Evolutionary conservation across 2,888 invertebrate species (phyloP).

Genomic region (Coelopa pilipes): DNA sequence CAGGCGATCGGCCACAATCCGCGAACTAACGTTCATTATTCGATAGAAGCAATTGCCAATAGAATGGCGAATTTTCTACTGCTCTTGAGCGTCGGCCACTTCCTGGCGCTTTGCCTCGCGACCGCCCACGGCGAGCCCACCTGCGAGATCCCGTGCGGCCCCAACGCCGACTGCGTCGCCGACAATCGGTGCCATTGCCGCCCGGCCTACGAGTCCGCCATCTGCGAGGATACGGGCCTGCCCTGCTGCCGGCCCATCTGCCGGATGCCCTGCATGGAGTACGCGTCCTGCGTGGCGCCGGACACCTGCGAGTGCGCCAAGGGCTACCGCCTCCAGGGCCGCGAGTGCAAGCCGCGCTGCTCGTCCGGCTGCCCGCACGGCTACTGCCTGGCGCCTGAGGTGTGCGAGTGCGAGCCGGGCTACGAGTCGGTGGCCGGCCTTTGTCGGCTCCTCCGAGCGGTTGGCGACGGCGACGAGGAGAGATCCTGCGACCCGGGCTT

Average conservation of each 20-base stretch:
- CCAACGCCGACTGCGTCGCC: background rate
- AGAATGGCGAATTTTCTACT: no score
- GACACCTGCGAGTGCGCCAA: constrained; percentile 56
- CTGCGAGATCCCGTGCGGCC: background rate
- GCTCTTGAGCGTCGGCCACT: no score
- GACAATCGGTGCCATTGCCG: background rate
- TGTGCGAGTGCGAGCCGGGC: constrained; percentile 57
- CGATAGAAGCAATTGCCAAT: no score
- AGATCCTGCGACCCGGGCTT: background rate
- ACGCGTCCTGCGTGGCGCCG: constrained; percentile 56
- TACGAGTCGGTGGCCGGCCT: constrained; percentile 56
- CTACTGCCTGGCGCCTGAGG: constrained; percentile 55
- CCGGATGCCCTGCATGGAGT: constrained; percentile 46
- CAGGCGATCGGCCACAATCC: no score
- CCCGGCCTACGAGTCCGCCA: background rate
- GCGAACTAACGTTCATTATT: no score
- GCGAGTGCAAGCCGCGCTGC: constrained; percentile 58
- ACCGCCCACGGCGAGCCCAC: background rate
- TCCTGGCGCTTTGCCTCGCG: background rate
- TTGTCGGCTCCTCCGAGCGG: constrained; percentile 44
- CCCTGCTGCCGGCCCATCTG: constrained; percentile 40
- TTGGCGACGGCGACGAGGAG: background rate
- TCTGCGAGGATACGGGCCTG: constrained; percentile 29
- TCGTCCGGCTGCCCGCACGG: constrained; percentile 52
- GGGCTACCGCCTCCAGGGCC: constrained; percentile 57